Conservation (phyloP, 2,888 invertebrate genomes). For the Tipula lateralis region DNA sequence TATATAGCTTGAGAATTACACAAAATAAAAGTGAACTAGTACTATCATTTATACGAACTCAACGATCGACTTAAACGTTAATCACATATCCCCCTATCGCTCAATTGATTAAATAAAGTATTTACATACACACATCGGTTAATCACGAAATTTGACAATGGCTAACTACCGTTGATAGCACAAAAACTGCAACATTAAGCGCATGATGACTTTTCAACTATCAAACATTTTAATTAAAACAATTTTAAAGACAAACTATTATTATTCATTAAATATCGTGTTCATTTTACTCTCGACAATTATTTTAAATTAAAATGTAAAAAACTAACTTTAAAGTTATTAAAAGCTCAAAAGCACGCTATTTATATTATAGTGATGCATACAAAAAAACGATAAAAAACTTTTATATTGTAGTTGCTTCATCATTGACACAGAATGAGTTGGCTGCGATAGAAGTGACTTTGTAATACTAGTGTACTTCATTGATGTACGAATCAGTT, state of each 20-base stretch:
- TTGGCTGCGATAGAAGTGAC: too few relatives aligned
- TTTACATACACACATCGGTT: too few relatives aligned
- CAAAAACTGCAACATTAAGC: not conserved
- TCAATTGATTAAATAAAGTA: too few relatives aligned
- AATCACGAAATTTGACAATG: not conserved
- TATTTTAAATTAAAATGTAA: not conserved
- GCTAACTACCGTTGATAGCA: not conserved
- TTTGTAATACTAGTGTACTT: too few relatives aligned
- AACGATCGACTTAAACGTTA: too few relatives aligned
- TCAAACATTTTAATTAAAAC: not conserved
- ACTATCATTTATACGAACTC: too few relatives aligned
- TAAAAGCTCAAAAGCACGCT: not conserved
- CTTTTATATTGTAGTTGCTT: not conserved
- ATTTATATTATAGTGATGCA: not conserved
- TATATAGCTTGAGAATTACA: too few relatives aligned
- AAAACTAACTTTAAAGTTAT: not conserved
- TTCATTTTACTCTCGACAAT: not conserved
- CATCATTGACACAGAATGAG: not conserved
- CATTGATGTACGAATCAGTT: too few relatives aligned
- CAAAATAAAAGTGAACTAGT: too few relatives aligned
- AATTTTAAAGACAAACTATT: not conserved
- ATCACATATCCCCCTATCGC: too few relatives aligned
- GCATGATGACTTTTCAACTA: not conserved
- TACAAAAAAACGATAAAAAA: not conserved
- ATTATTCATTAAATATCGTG: not conserved